phyloP scores from a whole-genome alignment of 2,888 invertebrate species.

The Entomobrya proxima region DNA sequence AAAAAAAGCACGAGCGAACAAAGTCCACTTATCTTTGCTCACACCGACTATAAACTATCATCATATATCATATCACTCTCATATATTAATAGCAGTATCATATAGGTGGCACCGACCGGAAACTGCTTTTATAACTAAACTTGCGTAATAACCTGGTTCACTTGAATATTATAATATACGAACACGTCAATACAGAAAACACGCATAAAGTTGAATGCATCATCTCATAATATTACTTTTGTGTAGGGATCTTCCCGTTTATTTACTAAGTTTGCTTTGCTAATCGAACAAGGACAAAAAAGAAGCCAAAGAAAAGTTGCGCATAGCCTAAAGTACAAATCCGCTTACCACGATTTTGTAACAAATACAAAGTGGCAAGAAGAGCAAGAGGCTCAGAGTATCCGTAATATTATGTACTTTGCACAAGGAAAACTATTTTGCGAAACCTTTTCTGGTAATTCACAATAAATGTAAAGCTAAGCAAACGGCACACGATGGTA shows the following conservation, averaged over 20 bases:
- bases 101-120: background rate
- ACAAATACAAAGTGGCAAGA: background rate
- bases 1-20: conserved; percentile 1
- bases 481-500: too few species aligned
- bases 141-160: conserved; percentile 20
- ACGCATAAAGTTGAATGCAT: background rate
- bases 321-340: conserved; percentile 27
- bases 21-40: conserved; percentile 7
- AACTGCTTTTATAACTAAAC: background rate
- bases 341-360: conserved; percentile 32
- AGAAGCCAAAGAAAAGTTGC: conserved; percentile 47
- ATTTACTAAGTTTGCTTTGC: background rate
- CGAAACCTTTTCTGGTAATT: too few species aligned
- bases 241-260: background rate
- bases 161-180: background rate
- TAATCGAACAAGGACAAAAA: background rate
- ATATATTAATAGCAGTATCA: background rate
- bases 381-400: background rate
- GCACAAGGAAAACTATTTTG: too few species aligned
- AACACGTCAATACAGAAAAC: background rate
- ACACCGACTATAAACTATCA: background rate
- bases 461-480: too few species aligned
- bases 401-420: too few species aligned
- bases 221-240: background rate
- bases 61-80: background rate